A percentile compares a stretch with the other conserved stretches of the same genome.
Conservation (phyloP, 1,140 invertebrate species). For the Saxidomus purpurata region DNA sequence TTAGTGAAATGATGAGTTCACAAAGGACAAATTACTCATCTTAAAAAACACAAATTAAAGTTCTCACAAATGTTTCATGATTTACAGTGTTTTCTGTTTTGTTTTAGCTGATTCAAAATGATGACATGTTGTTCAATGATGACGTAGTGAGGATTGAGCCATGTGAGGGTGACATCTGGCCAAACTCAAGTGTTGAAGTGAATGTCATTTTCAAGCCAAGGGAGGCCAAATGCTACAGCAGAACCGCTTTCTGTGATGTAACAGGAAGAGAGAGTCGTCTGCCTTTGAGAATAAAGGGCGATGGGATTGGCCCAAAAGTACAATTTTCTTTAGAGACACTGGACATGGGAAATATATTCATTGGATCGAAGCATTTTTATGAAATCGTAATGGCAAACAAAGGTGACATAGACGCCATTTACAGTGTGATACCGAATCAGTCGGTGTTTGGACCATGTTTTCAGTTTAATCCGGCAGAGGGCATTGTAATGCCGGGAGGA, state of each 20-base stretch:
- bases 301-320: constrained; percentile 85
- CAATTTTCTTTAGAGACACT: constrained; percentile 84
- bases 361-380: constrained; percentile 85
- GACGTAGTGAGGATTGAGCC: constrained; percentile 86
- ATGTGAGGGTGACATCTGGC: constrained; percentile 87
- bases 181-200: constrained; percentile 83
- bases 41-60: no score
- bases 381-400: constrained; percentile 86
- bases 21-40: no score
- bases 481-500: constrained; percentile 85
- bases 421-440: constrained; percentile 80
- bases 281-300: constrained; percentile 84
- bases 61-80: no score
- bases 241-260: constrained; percentile 86
- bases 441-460: constrained; percentile 85
- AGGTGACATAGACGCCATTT: constrained; percentile 86
- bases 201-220: constrained; percentile 85
- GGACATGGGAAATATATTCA: constrained; percentile 86
- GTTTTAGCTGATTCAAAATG: constrained; percentile 82
- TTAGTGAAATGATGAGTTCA: no score
- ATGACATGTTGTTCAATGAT: constrained; percentile 84
- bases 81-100: no score
- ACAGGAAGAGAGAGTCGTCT: constrained; percentile 85
- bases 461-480: constrained; percentile 85
- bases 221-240: constrained; percentile 83